These are phyloP conservation scores for Agrilus cyanescens DNA, from an alignment of 2,888 invertebrate genomes.

Conservation along the genomic window DNA sequence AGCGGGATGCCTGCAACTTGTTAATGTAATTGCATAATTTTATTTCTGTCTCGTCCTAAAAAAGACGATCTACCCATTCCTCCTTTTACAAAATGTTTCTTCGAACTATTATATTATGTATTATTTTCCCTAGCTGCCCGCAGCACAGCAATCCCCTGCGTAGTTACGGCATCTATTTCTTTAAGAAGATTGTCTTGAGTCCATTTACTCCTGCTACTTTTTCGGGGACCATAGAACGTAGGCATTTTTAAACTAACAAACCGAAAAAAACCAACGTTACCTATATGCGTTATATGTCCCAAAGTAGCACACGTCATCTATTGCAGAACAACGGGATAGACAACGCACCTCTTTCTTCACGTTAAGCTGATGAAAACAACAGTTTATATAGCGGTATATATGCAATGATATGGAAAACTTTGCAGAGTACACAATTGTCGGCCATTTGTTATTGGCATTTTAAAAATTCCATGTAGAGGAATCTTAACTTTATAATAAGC, in stretches of 20 bases:
- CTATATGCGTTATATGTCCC: no score
- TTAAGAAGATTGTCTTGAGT: neutral
- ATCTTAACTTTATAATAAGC: no score
- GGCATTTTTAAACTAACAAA: no score
- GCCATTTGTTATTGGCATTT: no score
- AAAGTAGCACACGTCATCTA: no score
- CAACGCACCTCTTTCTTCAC: neutral
- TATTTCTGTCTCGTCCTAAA: neutral
- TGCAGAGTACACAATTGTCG: no score
- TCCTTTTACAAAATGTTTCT: neutral
- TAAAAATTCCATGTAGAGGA: no score
- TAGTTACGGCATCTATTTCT: neutral
- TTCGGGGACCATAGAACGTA: neutral
- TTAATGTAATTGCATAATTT: neutral
- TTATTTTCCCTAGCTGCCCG: slow-evolving; percentile 1
- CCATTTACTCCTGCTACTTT: neutral
- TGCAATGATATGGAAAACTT: no score
- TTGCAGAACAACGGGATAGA: neutral
- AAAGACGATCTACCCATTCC: neutral
- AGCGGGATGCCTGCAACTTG: neutral
- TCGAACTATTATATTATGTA: neutral
- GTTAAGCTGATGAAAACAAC: no score
- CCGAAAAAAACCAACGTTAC: no score
- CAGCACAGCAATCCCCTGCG: neutral
- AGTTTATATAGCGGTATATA: no score